phyloP scores from a whole-genome alignment of 2,888 invertebrate species.

The Onthophagus sagittarius region DNA sequence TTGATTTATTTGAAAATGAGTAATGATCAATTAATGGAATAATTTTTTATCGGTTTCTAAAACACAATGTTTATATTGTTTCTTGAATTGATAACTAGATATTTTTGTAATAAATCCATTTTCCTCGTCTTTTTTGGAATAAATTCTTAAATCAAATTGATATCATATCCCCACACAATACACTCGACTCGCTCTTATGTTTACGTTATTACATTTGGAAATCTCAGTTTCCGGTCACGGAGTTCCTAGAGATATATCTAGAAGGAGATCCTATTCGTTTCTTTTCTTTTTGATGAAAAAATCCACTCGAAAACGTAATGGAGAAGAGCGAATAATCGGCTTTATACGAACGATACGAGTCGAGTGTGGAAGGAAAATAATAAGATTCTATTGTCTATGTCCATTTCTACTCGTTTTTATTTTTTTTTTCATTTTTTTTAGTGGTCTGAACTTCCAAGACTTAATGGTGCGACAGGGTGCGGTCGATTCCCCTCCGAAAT shows the following conservation, averaged over 20 bases:
- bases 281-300: background rate
- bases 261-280: too few relatives aligned
- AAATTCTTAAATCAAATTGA: too few relatives aligned
- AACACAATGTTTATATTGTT: background rate
- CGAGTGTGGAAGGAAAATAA: background rate
- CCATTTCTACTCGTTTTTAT: background rate
- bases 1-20: background rate
- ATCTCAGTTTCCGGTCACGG: too few relatives aligned
- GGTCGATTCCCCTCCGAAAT: conserved; percentile 84
- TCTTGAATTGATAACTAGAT: background rate
- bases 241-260: background rate
- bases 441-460: conserved; percentile 86
- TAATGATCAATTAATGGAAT: background rate
- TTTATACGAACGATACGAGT: too few relatives aligned
- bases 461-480: conserved; percentile 84
- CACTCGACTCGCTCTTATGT: too few relatives aligned
- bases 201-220: too few relatives aligned
- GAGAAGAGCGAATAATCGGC: background rate
- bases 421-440: conserved; percentile 52
- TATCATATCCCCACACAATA: too few relatives aligned
- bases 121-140: too few relatives aligned
- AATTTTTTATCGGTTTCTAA: background rate
- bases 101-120: background rate
- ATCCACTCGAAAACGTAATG: background rate
- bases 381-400: background rate